A percentile compares a stretch with the other conserved stretches of the same genome.
Conservation (phyloP, 2,888 invertebrate genomes). For the Amblyjoppa fuscipennis region DNA sequence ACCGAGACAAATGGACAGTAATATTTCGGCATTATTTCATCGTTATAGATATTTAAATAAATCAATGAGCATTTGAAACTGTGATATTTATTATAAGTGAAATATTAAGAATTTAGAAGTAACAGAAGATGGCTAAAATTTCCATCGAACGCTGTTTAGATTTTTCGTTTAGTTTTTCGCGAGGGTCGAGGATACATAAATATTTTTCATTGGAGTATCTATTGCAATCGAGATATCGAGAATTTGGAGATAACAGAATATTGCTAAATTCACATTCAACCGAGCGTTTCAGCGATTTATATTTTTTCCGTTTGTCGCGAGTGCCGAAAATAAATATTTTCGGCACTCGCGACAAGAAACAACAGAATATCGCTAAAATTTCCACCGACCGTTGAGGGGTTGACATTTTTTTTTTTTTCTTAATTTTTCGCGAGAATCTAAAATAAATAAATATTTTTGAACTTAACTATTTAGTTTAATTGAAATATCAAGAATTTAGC, state of each 20-base stretch:
- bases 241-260: neutral
- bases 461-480: neutral
- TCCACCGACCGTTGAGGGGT: neutral
- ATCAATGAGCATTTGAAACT: too few species aligned
- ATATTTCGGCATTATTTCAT: too few species aligned
- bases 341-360: neutral
- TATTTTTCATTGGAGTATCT: too few species aligned
- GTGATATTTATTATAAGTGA: neutral
- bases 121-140: neutral
- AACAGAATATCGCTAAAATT: neutral
- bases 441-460: too few species aligned
- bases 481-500: neutral
- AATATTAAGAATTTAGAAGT: neutral
- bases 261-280: neutral
- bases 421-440: neutral
- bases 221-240: neutral
- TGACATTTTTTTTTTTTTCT: neutral
- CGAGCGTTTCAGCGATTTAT: too few species aligned
- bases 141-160: neutral
- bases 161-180: too few species aligned
- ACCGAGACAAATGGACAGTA: too few species aligned
- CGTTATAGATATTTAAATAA: too few species aligned
- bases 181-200: too few species aligned
- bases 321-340: too few species aligned
- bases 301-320: too few species aligned